Evolutionary conservation across 2,797 vertebrate genomes (phyloP), one percentile per base, ranked within the genome.

Genomic region (Acanthopagrus latus): DNA sequence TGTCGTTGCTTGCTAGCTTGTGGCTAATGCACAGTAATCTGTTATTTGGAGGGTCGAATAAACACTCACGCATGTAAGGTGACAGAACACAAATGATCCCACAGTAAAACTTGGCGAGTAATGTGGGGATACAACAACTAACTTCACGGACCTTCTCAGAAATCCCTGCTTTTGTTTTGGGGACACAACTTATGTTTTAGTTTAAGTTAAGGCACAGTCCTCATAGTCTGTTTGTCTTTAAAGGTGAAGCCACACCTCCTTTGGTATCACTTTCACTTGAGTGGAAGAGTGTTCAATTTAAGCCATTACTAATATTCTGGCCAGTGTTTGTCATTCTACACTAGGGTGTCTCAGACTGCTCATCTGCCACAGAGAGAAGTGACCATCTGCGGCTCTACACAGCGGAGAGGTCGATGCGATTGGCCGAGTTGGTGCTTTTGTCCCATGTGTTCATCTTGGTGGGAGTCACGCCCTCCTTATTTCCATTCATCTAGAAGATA

Each of bases 371-470:
- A 23, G 59, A 76, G 33, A 33, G 44, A 73, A 47, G 48, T 11
- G 64, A 57, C 20, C 62, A 50, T 41, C 29, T 54, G 59, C 4
- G 21, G 66, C 73, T 86, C 95, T 97, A 99, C 73, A 99, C 96
- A 0, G 97, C 95, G 0, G 97, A 99, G 67, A 99, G 95, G 92
- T 99, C 98, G 27, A 97, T 94, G 7, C 95, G 96, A 91, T 97
- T 97, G 29, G 95, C 96, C 3, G 97, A 99, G 84, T 97, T 97
- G 92, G 91, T 97, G 92, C 97, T 99, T 91, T 96, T 97, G 87
- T 99, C 97, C 97, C 97, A 99, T 2, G 97, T 97, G 93, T 97
- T 95, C 91, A 98, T 94, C 90, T 97, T 97, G 0, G 96, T 96
- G 64, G 97, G 97, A 64, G 80, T 91, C 0, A 95, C 93, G n/a